These are phyloP conservation scores for Xanthorhoe spadicearia DNA, from an alignment of 2,888 invertebrate genomes.

Conservation along the genomic window DNA sequence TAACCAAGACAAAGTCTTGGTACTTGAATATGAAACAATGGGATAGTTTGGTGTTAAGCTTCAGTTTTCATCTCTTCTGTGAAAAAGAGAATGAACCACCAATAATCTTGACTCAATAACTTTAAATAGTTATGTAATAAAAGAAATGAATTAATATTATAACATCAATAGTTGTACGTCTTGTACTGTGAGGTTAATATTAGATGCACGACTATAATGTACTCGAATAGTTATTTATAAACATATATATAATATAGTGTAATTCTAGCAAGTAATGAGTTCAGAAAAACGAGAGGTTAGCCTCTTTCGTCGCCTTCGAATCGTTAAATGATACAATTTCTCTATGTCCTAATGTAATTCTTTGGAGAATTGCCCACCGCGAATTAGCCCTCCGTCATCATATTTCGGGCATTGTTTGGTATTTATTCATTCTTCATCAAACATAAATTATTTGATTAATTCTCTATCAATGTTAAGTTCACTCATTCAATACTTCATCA, in stretches of 20 bases:
- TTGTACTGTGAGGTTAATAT: neutral
- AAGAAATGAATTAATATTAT: too few species aligned
- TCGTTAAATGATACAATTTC: neutral
- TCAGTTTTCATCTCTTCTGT: neutral
- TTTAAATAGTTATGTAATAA: too few species aligned
- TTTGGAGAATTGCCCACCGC: constrained; percentile 28
- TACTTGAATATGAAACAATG: neutral
- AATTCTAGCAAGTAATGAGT: constrained; percentile 51
- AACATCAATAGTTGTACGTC: too few species aligned
- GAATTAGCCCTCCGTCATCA: constrained; percentile 5
- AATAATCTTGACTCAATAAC: neutral
- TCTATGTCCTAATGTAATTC: neutral
- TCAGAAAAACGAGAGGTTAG: constrained; percentile 54
- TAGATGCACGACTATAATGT: constrained; percentile 46
- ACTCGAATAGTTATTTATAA: constrained; percentile 73
- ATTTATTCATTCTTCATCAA: neutral
- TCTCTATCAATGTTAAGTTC: too few species aligned
- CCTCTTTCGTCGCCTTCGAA: constrained; percentile 52
- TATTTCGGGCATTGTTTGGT: neutral
- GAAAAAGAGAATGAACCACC: neutral
- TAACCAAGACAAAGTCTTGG: neutral
- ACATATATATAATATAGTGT: too few species aligned
- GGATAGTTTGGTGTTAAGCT: neutral
- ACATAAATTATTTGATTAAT: too few species aligned
- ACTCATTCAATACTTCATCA: too few species aligned